Evolutionary conservation across 2,113 vertebrate species (phyloP).

Genomic region (Craseonycteris thonglongyai): DNA sequence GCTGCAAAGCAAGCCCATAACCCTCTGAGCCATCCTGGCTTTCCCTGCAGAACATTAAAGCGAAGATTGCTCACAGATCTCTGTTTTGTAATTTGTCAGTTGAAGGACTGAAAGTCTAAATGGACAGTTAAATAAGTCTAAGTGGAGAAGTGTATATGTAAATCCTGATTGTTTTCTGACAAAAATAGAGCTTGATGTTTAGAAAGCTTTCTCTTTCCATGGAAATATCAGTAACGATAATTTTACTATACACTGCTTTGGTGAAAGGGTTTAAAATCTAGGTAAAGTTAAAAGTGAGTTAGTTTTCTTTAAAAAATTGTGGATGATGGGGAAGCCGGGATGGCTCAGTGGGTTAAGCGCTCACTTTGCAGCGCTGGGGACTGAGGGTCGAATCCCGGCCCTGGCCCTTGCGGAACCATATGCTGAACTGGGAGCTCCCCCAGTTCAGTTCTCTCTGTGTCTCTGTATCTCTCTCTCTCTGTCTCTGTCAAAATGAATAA

Average conservation of each 20-base stretch:
- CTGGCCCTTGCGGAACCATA: no score
- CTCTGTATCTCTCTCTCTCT: no score
- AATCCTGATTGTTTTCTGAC: background rate
- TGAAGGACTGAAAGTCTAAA: background rate
- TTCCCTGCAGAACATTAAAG: background rate
- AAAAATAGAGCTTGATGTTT: constrained; percentile 11
- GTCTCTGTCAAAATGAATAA: no score
- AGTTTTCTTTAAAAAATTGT: constrained; percentile 3
- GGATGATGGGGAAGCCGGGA: no score
- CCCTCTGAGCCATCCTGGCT: no score
- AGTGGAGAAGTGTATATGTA: background rate
- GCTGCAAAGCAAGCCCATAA: no score
- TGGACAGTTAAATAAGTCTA: background rate
- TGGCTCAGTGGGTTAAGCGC: no score
- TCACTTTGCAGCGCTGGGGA: no score
- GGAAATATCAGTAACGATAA: constrained; percentile 9
- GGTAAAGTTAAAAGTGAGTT: background rate
- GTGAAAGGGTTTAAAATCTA: background rate
- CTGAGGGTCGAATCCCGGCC: no score
- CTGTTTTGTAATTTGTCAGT: background rate
- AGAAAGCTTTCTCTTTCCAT: constrained; percentile 11
- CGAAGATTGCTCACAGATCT: background rate
- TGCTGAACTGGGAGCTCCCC: no score
- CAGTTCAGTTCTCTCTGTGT: no score
- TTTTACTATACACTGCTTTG: background rate